Conservation (phyloP, 2,797 vertebrate species). For the Spatula versicolor region DNA sequence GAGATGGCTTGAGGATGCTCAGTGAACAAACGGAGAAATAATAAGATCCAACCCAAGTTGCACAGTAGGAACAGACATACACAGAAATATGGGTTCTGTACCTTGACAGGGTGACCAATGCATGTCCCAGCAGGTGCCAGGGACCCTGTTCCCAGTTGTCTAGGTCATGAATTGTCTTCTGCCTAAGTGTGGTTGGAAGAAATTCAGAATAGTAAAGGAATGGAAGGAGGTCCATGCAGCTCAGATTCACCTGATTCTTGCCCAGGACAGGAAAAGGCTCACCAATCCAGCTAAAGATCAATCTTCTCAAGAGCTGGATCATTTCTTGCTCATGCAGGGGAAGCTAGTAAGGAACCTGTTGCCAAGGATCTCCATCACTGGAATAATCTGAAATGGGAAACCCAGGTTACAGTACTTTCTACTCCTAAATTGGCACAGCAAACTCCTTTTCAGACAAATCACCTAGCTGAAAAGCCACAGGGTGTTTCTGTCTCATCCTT, state of each 20-base stretch:
- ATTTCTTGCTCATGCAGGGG: background rate
- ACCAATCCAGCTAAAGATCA: background rate
- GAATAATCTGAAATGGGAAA: background rate
- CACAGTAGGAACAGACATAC: background rate
- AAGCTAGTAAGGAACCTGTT: fast-evolving
- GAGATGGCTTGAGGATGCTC: background rate
- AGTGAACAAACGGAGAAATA: background rate
- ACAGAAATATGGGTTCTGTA: background rate
- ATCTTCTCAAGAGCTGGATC: background rate
- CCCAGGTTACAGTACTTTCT: background rate
- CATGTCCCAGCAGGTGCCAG: background rate
- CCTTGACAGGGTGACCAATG: background rate
- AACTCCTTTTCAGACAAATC: background rate
- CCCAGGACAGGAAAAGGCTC: background rate
- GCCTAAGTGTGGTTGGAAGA: background rate
- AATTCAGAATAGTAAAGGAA: background rate
- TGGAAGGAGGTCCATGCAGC: background rate
- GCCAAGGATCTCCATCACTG: background rate
- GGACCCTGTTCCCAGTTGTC: background rate
- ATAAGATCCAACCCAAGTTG: background rate
- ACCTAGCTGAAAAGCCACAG: background rate
- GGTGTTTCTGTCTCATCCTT: background rate
- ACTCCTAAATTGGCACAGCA: background rate
- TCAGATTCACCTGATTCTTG: background rate
- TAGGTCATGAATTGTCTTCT: background rate